Evolutionary conservation across 2,888 invertebrate genomes (phyloP).

Genomic region (Athalia rosae): DNA sequence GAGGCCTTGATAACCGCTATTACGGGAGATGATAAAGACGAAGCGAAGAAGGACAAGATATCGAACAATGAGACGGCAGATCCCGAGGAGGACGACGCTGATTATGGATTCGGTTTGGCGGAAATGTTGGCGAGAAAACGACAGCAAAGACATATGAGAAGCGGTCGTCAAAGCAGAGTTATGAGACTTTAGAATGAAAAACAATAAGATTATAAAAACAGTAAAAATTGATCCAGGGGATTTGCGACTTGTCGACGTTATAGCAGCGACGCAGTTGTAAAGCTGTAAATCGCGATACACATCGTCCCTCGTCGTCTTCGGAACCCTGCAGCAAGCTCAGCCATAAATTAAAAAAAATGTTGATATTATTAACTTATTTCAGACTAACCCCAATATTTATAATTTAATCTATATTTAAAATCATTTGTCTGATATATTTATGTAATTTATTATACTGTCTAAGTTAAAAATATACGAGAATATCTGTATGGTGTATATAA

Average conservation of each 20-base stretch:
- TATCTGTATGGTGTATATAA: background rate
- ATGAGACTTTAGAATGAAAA: constrained; percentile 61
- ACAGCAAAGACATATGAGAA: constrained; percentile 49
- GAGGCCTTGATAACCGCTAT: constrained; percentile 62
- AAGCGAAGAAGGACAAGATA: constrained; percentile 53
- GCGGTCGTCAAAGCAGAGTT: constrained; percentile 63
- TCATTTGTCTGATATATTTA: constrained; percentile 54
- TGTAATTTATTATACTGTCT: constrained; percentile 63
- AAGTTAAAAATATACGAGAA: constrained; percentile 13
- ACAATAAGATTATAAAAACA: constrained; percentile 47
- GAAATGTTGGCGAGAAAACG: constrained; percentile 64
- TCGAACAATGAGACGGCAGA: constrained; percentile 53
- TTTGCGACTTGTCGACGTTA: background rate
- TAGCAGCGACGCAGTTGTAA: constrained; percentile 3
- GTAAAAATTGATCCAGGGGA: background rate
- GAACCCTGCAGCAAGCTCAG: constrained; percentile 10
- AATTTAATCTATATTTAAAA: background rate
- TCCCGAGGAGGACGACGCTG: constrained; percentile 61
- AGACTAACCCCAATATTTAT: constrained; percentile 21
- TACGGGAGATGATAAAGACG: constrained; percentile 42
- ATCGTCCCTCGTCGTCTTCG: background rate
- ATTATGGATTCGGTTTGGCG: constrained; percentile 62
- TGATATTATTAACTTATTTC: constrained; percentile 33
- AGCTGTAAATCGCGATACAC: background rate
- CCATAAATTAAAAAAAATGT: constrained; percentile 13